A percentile compares a stretch with the other conserved stretches of the same genome.
These are phyloP conservation scores for Nasonovia ribisnigri DNA, from an alignment of 2,888 invertebrate genomes.

Conservation along the genomic window DNA sequence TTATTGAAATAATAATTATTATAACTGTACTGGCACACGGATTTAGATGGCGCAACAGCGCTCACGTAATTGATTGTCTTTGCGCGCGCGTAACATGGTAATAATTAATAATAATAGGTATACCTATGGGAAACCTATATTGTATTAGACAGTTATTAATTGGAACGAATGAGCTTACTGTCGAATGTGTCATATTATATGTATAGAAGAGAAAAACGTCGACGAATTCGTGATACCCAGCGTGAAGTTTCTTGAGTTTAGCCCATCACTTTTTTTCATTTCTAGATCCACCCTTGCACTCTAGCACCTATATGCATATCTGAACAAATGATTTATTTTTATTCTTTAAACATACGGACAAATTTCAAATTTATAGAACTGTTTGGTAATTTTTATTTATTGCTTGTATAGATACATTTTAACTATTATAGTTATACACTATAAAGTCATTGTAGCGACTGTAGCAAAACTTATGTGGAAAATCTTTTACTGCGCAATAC, in stretches of 20 bases:
- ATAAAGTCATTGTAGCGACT: neutral
- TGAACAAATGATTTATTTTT: neutral
- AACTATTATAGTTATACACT: too few species aligned
- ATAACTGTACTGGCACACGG: neutral
- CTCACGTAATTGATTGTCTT: neutral
- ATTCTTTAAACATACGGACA: neutral
- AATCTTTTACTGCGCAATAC: neutral
- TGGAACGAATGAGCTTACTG: neutral
- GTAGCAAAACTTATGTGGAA: neutral
- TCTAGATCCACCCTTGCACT: neutral
- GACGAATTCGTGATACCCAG: neutral
- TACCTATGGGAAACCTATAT: neutral
- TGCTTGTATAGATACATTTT: neutral
- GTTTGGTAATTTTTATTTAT: neutral
- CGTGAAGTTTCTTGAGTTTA: neutral
- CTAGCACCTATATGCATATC: neutral
- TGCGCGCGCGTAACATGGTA: neutral
- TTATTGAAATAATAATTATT: neutral
- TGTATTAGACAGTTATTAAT: neutral
- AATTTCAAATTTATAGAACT: neutral
- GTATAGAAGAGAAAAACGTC: neutral
- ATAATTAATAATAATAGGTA: neutral
- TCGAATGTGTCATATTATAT: neutral
- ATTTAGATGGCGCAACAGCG: neutral
- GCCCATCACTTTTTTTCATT: neutral